Percentiles rank a stretch among this genome's conserved stretches.
phyloP scores from a whole-genome alignment of 2,888 invertebrate species.

The Formica aserva region DNA sequence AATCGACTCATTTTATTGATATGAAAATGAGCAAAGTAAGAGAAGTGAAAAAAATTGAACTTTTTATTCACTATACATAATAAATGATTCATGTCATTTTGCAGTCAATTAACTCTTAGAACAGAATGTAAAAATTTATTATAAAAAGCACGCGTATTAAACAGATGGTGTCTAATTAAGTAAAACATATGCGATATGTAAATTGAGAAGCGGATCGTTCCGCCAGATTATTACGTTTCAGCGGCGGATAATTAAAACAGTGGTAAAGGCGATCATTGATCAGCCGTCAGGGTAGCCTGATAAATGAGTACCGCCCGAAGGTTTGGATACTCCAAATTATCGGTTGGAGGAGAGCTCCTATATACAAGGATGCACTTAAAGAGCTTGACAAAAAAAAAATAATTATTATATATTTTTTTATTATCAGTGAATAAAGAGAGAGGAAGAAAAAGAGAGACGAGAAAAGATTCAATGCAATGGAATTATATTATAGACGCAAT shows the following conservation, averaged over 20 bases:
- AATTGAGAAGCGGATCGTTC: constrained; percentile 18
- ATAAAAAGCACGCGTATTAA: not conserved
- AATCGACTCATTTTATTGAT: not conserved
- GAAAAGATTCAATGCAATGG: not conserved
- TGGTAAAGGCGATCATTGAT: constrained; percentile 46
- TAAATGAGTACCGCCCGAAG: constrained; percentile 48
- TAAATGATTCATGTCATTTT: constrained; percentile 12
- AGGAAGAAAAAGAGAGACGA: not conserved
- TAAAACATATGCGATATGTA: constrained; percentile 1
- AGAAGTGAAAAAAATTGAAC: constrained; percentile 11
- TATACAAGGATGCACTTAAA: not conserved
- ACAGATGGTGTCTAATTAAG: not conserved
- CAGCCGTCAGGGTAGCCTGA: constrained; percentile 57
- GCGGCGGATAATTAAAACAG: constrained; percentile 46
- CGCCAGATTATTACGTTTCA: constrained; percentile 16
- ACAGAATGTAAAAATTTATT: constrained; percentile 11
- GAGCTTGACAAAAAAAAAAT: not conserved
- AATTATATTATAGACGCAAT: not conserved
- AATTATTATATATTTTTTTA: not conserved
- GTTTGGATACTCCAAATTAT: constrained; percentile 40
- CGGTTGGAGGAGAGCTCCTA: constrained; percentile 24
- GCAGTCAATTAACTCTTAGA: constrained; percentile 7
- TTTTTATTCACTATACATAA: not conserved
- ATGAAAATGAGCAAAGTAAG: not conserved
- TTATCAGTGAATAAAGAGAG: not conserved